Evolutionary conservation across 2,888 invertebrate species (phyloP).

Genomic region (Bombyx huttoni): DNA sequence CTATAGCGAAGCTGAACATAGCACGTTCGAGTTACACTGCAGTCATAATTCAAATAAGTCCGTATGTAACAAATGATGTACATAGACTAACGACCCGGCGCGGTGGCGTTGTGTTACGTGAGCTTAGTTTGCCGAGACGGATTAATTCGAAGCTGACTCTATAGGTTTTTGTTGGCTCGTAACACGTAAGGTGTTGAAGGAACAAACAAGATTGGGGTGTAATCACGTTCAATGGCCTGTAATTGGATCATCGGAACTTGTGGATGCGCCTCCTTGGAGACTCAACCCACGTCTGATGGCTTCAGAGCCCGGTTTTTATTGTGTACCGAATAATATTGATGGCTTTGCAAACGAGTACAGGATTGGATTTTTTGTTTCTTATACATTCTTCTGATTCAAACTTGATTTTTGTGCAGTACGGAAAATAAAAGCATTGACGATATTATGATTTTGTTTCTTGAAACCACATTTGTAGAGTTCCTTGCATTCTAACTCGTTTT

Average conservation of each 20-base stretch:
- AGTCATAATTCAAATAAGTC: not conserved
- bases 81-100: not conserved
- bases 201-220: constrained; percentile 17
- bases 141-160: not conserved
- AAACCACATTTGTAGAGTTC: too few relatives aligned
- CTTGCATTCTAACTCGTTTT: too few relatives aligned
- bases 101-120: not conserved
- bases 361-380: not conserved
- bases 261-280: constrained; percentile 14
- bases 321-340: constrained; percentile 22
- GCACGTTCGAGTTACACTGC: not conserved
- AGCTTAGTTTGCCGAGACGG: not conserved
- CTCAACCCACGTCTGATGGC: constrained; percentile 12
- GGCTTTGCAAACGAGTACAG: not conserved
- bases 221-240: constrained; percentile 24
- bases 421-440: too few relatives aligned
- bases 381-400: not conserved
- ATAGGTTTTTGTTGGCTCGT: constrained; percentile 5
- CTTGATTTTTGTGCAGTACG: not conserved
- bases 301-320: not conserved
- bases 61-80: not conserved
- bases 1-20: not conserved
- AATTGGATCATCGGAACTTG: constrained; percentile 21
- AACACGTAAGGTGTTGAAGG: constrained; percentile 10
- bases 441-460: too few relatives aligned